Evolutionary conservation across 64 coral and sea anemone genomes (phyloP), one percentile per base, ranked within the genome.

Genomic region (Montipora efflorescens): DNA sequence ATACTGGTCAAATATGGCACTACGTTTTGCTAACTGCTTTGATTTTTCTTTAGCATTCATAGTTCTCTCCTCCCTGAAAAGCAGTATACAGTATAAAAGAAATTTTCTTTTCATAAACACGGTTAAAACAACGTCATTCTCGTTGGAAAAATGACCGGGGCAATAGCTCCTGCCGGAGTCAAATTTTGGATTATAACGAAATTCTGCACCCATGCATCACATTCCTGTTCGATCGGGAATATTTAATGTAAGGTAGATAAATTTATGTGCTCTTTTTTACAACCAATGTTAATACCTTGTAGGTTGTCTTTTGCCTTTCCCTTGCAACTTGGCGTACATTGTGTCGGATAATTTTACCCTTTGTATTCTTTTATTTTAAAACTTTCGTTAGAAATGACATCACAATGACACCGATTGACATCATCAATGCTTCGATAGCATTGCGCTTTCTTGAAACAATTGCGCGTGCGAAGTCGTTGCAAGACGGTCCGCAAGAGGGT

Each of bases 1-100:
- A 75, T 84, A 85, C 7, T 62, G 51, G 51, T 83, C 50, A 36
- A 66, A 81, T 36, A 82, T 51, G 22, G 89, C 50, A 13, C 77
- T 79, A 28, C 46, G 75, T 28, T 59, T 81, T 43, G 44, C 74
- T 14, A 78, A 23, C 22, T 89, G 51, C 9, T 82, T 20, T 18
- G 22, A 58, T 15, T 43, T 45, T 43, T n/a, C 59, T 43, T 73
- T 25, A 20, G 7, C 9, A 4, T 44, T 67, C 13, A 13, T 21
- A 11, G 11, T 45, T 66, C 64, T 25, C 7, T 82, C 14, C 15
- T 82, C 14, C 12, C 80, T 82, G 58, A 28, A 64, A 64, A 12
- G 0, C 11, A 64, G 3, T 64, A 12, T 36, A 36, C 36, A 36
- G 36, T 36, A 36, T 36, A 16, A 64, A 64, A 11, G 0, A 64